Base-by-base conservation (phyloP, 2,797 vertebrate species). In the Calcarius lapponicus region DNA sequence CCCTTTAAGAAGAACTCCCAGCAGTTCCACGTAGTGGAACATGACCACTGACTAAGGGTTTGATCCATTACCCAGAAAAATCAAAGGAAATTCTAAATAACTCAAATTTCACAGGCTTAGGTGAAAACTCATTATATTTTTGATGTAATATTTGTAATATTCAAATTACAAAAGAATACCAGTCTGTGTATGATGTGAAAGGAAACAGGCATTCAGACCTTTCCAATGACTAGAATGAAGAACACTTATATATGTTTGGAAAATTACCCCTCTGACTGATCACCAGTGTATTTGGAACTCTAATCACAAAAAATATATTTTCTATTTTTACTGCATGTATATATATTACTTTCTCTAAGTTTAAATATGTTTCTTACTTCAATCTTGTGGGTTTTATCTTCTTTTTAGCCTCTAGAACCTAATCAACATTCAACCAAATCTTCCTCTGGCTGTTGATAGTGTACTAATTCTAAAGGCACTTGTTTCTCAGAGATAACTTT, bases 171-270 rank as follows among this genome's bases (percentile, higher is more conserved):
- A 51, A 73, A 21, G 17, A 67, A 45, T 22, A 3, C 2, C 17
- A 24, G 8, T 25, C 20, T 42, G 13, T 53, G 22, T 65, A 34
- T 28, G 8, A 32, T 8, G 26, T 50, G 32, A 61, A 54, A 80
- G 7, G 11, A 80, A 81, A 38, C 7, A 66, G 20, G 3, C 19
- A 45, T 61, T 47, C 26, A 28, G 31, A 61, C 7, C 9, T 15
- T 70, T 9, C 8, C 11, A 31, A 2, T 2, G 8, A 25, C 14
- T 53, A 32, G 8, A 85, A 72, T 28, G 17, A 86, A 57, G 9
- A 43, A 29, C 0, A 1, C 10, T 40, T 53, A 9, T 5, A 13
- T 13, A 5, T 13, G 11, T 2, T 13, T 76, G 25, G 10, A 80
- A 92, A 85, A 56, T 13, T n/a, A 61, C 17, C 15, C 25, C 65